Base-by-base conservation (phyloP, 2,888 invertebrate genomes). In the Bellardia pandia region DNA sequence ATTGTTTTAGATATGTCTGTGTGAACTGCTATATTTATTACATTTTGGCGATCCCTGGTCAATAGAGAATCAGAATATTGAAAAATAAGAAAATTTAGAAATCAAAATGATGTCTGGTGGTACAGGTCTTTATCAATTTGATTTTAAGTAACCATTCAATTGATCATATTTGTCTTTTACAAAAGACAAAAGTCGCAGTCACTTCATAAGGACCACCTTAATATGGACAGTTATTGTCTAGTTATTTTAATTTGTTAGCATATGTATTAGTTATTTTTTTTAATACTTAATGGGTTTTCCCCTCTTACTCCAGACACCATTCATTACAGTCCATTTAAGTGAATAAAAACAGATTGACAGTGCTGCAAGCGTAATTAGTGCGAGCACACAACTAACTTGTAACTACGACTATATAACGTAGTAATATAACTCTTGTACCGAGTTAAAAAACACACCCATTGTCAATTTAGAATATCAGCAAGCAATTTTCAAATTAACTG, bases 401-500 rank as follows among this genome's bases (percentile, higher is more conserved):
- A 4, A 4, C 5, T 37, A 37, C 37, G 1, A 13, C 13, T 45
- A 45, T 45, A 0, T 62, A 37, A 33, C 4, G 62, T 40, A 60
- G 45, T 45, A 33, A 60, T 33, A 11, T 37, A 37, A 37, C 6
- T 6, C 16, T 58, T 9, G 30, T n/a, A 16, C 62, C 30, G 16
- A 45, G 37, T 37, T 5, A 48, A 13, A 66, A 60, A n/a, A 51
- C 13, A 66, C 23, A 64, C 40, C 14, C 16, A 74, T 62, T 69
- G 68, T 85, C 79, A 79, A 75, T 85, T 72, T 45, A 56, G 16
- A 13, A 74, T 56, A 58, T 71, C 33, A 53, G 68, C 62, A 69
- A 51, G 53, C 9, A 60, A 60, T 74, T 74, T 85, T 74, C 56
- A 78, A 85, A 79, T 85, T 53, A 79, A 79, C 37, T 85, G 51